Percentiles rank a stretch among this genome's conserved stretches.
phyloP scores from a whole-genome alignment of 2,797 vertebrate genomes.

The Oreochromis mossambicus region DNA sequence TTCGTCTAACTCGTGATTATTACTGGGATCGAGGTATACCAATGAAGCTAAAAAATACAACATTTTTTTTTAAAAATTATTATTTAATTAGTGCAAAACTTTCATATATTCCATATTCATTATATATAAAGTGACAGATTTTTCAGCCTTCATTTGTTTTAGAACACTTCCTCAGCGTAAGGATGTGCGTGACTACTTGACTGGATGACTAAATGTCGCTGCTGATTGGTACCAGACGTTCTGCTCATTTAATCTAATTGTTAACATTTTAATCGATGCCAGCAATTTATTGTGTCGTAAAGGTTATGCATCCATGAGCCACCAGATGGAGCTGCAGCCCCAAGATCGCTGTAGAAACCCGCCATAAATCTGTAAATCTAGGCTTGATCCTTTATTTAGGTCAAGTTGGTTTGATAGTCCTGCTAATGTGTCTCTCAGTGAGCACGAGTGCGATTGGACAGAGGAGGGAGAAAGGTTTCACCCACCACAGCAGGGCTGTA shows the following conservation, averaged over 20 bases:
- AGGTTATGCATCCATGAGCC: background rate
- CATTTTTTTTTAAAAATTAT: background rate
- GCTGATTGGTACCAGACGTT: background rate
- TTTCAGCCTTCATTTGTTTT: background rate
- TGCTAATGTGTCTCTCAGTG: too few relatives aligned
- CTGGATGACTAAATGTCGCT: background rate
- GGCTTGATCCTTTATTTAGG: background rate
- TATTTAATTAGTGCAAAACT: background rate
- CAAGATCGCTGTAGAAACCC: background rate
- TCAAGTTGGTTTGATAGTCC: background rate
- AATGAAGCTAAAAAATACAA: background rate
- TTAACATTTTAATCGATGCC: background rate
- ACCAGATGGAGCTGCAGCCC: background rate
- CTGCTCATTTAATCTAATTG: too few relatives aligned
- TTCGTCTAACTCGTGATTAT: background rate
- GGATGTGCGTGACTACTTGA: background rate
- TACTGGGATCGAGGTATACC: background rate
- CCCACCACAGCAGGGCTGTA: background rate
- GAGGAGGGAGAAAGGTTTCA: background rate
- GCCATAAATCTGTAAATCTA: background rate
- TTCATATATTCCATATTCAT: background rate
- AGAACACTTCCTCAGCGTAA: background rate
- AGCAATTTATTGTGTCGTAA: background rate
- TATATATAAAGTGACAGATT: background rate
- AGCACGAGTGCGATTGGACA: background rate